Evolutionary conservation across 1,140 invertebrate genomes (phyloP), one percentile per base, ranked within the genome.

Genomic region (Potamilus streckersoni): DNA sequence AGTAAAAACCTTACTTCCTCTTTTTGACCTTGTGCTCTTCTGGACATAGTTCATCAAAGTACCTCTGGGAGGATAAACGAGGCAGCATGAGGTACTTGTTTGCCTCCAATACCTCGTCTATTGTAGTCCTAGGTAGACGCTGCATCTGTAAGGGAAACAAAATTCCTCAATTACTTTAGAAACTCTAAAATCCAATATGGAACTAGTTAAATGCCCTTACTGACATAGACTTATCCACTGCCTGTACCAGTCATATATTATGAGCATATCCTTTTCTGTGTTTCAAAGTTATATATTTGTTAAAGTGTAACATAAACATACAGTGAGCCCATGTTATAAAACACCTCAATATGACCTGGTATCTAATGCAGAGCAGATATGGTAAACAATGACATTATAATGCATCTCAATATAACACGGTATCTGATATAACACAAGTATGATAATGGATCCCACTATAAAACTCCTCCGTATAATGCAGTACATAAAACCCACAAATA

Each of bases 11-110:
- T 69, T 79, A 89, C 87, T 82, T 87, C 84, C 96, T 95, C n/a
- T 94, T 92, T 16, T 93, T 93, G 73, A 93, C 92, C 74, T 94
- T 92, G 91, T 94, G 94, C 88, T 96, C 95, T 64, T 94, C 93
- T 0, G 97, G 97, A 88, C 97, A 98, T 23, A 98, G 91, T 8
- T 94, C 93, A 86, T 97, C 95, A 82, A 96, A 92, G 71, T 95
- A 90, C 69, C 90, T 91, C 92, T 98, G 97, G 55, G 96, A 98
- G 1, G 96, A 97, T 0, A 99, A 90, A 74, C 97, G 90, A 2
- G 97, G 97, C 65, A 98, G 90, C 14, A 94, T 92, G 55, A 98
- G 91, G 89, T 95, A 97, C 89, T 96, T 95, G 91, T 98, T 97
- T 61, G 93, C 93, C 31, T 95, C 93, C 66, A 98, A 94, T 57